Conservation (phyloP, 2,113 vertebrate species). For the Callithrix jacchus region DNA sequence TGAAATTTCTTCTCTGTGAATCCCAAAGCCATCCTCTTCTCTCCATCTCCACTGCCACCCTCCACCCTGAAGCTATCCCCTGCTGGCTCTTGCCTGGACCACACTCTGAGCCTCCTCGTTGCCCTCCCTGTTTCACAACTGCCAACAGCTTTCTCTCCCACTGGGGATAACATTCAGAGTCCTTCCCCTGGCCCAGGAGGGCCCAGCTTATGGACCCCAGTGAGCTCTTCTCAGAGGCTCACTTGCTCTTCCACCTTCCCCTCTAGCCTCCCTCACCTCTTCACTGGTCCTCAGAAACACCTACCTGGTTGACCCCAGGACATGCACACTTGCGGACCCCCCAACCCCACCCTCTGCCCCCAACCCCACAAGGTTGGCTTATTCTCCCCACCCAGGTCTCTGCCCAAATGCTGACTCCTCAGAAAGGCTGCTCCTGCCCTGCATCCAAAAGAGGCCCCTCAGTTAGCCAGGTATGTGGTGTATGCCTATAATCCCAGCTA, state of each 20-base stretch:
- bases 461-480: too few relatives aligned
- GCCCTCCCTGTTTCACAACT: background rate
- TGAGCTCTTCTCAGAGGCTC: background rate
- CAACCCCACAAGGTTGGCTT: background rate
- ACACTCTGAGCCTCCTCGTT: background rate
- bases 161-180: too few relatives aligned
- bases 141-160: background rate
- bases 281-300: background rate
- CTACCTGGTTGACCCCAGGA: background rate
- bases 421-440: background rate
- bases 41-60: background rate
- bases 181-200: background rate
- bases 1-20: background rate
- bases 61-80: background rate
- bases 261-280: background rate
- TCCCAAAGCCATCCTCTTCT: background rate
- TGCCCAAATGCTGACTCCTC: background rate
- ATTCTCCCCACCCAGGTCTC: background rate
- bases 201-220: accelerated
- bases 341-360: background rate
- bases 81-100: background rate
- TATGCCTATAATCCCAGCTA: background rate
- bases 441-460: background rate
- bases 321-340: background rate
- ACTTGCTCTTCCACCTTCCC: background rate